These are phyloP conservation scores for Atherinosoma microstoma DNA, from an alignment of 2,797 vertebrate genomes.

Conservation along the genomic window DNA sequence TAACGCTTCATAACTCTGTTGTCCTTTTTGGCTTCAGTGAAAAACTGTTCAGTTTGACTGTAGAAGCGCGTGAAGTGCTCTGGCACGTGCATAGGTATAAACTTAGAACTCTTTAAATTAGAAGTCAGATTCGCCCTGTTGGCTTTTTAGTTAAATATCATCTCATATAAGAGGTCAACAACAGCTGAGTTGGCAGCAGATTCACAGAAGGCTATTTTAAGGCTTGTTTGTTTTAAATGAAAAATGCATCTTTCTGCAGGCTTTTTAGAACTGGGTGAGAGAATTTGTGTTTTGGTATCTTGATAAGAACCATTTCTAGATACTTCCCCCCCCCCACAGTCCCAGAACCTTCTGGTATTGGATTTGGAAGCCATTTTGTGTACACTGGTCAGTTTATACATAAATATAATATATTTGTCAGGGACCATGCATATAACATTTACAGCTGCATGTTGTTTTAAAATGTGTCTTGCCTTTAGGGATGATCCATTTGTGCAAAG, in stretches of 20 bases:
- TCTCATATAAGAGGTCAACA: background rate
- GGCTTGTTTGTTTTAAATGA: background rate
- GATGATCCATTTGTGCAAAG: background rate
- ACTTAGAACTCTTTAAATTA: background rate
- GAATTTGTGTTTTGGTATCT: slow-evolving; percentile 37
- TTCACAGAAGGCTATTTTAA: background rate
- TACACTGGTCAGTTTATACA: background rate
- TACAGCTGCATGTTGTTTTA: background rate
- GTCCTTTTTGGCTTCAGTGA: background rate
- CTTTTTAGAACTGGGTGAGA: slow-evolving; percentile 19
- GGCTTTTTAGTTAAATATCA: slow-evolving; percentile 11
- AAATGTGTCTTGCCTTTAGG: background rate
- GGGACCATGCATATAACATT: background rate
- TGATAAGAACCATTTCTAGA: slow-evolving; percentile 38
- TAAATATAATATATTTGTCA: background rate
- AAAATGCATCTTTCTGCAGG: background rate
- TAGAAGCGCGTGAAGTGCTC: too few species aligned
- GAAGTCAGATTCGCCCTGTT: background rate
- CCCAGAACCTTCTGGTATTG: slow-evolving; percentile 20
- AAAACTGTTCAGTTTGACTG: background rate
- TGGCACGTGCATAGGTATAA: too few species aligned
- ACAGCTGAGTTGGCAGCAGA: slow-evolving; percentile 4
- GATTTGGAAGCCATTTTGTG: slow-evolving; percentile 47
- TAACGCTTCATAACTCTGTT: background rate
- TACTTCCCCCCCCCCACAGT: slow-evolving; percentile 28